Percentiles rank a stretch among this genome's conserved stretches.
phyloP scores from a whole-genome alignment of 2,113 vertebrate genomes.

The Bubo bubo region DNA sequence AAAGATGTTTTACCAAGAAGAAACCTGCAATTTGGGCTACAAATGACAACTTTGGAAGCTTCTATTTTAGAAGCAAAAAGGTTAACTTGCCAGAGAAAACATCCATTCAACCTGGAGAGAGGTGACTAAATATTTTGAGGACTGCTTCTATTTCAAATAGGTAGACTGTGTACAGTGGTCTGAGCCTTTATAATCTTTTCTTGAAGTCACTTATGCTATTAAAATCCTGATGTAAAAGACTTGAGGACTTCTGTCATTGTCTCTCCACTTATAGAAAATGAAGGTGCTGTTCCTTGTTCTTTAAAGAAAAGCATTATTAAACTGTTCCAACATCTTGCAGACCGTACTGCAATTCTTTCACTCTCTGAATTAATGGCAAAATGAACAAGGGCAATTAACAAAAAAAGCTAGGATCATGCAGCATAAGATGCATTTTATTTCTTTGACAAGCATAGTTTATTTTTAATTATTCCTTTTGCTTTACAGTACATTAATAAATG shows the following conservation, averaged over 20 bases:
- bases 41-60: neutral
- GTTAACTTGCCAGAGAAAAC: neutral
- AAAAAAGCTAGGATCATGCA: neutral
- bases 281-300: constrained; percentile 7
- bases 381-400: neutral
- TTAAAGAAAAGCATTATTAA: constrained; percentile 39
- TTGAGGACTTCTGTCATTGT: neutral
- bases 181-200: neutral
- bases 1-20: neutral
- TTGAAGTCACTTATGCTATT: neutral
- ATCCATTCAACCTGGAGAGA: neutral
- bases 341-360: neutral
- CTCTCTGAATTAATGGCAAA: constrained; percentile 20
- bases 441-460: constrained; percentile 64
- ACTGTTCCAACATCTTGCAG: constrained; percentile 6
- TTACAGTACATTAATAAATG: constrained; percentile 69
- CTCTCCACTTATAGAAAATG: neutral
- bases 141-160: neutral
- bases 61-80: neutral
- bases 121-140: neutral
- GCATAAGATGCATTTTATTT: constrained; percentile 49
- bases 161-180: neutral
- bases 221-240: neutral
- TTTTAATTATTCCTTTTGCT: constrained; percentile 71
- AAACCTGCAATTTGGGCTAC: neutral